These are phyloP conservation scores for Strix aluco DNA, from an alignment of 2,113 vertebrate genomes.

Conservation along the genomic window DNA sequence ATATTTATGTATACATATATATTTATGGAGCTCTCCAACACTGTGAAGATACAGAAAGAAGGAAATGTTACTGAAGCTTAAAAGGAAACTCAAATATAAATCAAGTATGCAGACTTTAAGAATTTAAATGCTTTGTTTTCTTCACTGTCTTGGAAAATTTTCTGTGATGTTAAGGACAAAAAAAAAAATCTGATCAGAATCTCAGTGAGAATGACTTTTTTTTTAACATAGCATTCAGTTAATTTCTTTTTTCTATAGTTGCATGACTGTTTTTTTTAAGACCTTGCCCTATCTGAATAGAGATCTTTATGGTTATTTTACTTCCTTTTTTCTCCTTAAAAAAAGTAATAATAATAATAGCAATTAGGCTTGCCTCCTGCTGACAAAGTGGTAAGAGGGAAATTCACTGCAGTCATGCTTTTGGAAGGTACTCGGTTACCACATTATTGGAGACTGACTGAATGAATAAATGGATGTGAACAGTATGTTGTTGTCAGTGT, in stretches of 20 bases:
- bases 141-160: not conserved
- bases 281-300: not conserved
- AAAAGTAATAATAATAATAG: not conserved
- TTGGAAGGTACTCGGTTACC: not conserved
- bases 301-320: not conserved
- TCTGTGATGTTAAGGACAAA: not conserved
- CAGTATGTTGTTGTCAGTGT: accelerated
- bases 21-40: not conserved
- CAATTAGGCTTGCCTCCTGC: not conserved
- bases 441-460: accelerated
- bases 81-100: not conserved
- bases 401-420: not conserved
- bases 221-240: not conserved
- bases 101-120: not conserved
- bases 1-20: not conserved
- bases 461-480: not conserved
- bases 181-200: not conserved
- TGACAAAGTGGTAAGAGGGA: not conserved
- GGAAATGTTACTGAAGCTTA: not conserved
- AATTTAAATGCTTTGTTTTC: not conserved
- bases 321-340: not conserved
- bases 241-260: not conserved
- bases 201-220: not conserved
- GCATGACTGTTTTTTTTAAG: not conserved
- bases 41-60: not conserved